Evolutionary conservation across 2,888 invertebrate genomes (phyloP).

Genomic region (Drosophila subsilvestris): DNA sequence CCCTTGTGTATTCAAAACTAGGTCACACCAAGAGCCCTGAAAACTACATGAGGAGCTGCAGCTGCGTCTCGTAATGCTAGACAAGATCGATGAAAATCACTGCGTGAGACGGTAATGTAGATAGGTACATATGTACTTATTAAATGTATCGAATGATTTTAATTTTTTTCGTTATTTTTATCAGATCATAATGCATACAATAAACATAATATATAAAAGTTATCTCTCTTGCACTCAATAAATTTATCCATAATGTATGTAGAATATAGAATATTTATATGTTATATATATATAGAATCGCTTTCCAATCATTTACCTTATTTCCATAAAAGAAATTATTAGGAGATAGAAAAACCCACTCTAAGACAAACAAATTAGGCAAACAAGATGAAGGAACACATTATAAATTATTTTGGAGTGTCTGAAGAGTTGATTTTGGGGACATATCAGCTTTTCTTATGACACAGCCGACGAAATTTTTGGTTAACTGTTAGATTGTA

Average conservation of each 20-base stretch:
- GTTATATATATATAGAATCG: conserved; percentile 48
- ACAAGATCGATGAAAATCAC: conserved; percentile 42
- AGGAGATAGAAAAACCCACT: conserved; percentile 12
- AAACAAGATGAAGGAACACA: conserved; percentile 8
- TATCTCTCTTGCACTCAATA: conserved; percentile 34
- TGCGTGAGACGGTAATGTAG: conserved; percentile 17
- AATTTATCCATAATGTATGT: conserved; percentile 54
- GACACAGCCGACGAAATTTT: background rate
- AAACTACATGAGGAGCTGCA: conserved; percentile 17
- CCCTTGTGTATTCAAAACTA: background rate
- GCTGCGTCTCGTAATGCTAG: conserved; percentile 26
- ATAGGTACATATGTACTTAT: conserved; percentile 13
- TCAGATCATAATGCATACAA: conserved; percentile 64
- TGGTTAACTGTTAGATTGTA: conserved; percentile 16
- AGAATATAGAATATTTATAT: conserved; percentile 52
- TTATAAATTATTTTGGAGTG: conserved; percentile 32
- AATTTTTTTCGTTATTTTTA: conserved; percentile 59
- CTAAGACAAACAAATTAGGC: background rate
- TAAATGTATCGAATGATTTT: conserved; percentile 58
- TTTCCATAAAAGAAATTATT: conserved; percentile 44
- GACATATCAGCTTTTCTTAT: background rate
- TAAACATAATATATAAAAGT: conserved; percentile 75
- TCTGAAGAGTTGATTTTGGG: conserved; percentile 6
- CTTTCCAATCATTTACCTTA: conserved; percentile 31
- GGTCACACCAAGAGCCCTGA: background rate